Evolutionary conservation across 2,888 invertebrate genomes (phyloP), one percentile per base, ranked within the genome.

Genomic region (Chesias legatella): DNA sequence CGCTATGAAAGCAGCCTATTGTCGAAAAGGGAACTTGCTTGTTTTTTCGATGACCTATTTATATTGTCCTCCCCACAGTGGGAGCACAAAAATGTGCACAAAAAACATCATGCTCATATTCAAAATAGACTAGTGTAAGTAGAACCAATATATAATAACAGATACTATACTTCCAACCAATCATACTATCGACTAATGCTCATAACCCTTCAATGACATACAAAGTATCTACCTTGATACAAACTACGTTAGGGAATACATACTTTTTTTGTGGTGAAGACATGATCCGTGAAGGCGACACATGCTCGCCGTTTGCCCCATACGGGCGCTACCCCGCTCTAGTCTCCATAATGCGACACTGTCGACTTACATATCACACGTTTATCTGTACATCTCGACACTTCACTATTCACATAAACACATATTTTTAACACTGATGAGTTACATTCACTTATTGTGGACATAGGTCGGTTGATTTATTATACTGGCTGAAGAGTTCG

Each of bases 241-340:
- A 20, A 20, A 4, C 1, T 10, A 7, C 7, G n/a, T 8, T 29
- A 21, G 7, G 10, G 30, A 10, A 70, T 89, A 90, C 91, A 78
- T 92, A 90, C 92, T 92, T 89, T 93, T 93, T 90, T 93, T 93
- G 88, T 93, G 92, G 78, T 92, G 92, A 88, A 92, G 91, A 83
- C 89, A 89, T 88, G 89, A 91, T 90, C 92, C 92, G 88, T 93
- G 92, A 82, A 93, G 91, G 90, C 92, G 93, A 89, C 93, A 93
- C 93, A 93, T 93, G 83, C 93, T 93, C 91, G 93, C 92, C 88
- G 93, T 90, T 89, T 93, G 93, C 91, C 93, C 93, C 93, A 93
- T 93, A 85, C 90, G 90, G 83, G 86, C 83, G 84, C 85, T 88
- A 83, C 82, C 83, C 74, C 64, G 67, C 58, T 58, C 81, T 63